Base-by-base conservation (phyloP, 2,888 invertebrate genomes). In the Mimachlamys varia region DNA sequence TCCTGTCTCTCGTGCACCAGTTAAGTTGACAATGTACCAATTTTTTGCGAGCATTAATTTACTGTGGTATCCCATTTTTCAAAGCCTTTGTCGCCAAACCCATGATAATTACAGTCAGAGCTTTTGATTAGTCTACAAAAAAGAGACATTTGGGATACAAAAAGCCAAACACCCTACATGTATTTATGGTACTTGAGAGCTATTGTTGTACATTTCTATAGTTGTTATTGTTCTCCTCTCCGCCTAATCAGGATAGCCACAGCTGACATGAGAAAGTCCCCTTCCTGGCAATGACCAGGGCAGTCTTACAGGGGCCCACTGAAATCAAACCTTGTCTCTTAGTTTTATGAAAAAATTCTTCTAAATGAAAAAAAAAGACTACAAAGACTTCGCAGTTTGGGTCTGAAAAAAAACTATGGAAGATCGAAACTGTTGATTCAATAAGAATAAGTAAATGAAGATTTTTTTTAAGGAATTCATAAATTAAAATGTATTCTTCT, bases 121-220 rank as follows among this genome's bases (percentile, higher is more conserved):
- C 27, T 76, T 27, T 33, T 76, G 76, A 76, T 76, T 33, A 33
- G 76, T 27, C 76, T 76, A 76, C 62, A 76, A 76, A 76, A 76
- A 76, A 7, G 76, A 76, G 15, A 76, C 33, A 22, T 22, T 19
- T 62, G 62, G 33, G 33, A 27, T 76, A 76, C 76, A 76, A 76
- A 76, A 76, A 3, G 12, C 13, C 33, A 5, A 33, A 76, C 76
- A 76, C 76, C 27, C 76, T 10, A 76, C 76, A 76, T 22, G 22
- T 15, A 33, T 76, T 53, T 58, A n/a, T 27, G 12, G 27, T 76
- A 19, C 22, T 15, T 76, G 5, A 27, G 10, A 33, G 27, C 33
- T 33, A 76, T 76, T 76, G 33, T 76, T 76, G 58, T 58, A 22
- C 1, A 12, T 76, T 33, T 76, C 33, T 33, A 2, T 33, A 76